Evolutionary conservation across 2,113 vertebrate species (phyloP), one percentile per base, ranked within the genome.

Genomic region (Edolisoma coerulescens): DNA sequence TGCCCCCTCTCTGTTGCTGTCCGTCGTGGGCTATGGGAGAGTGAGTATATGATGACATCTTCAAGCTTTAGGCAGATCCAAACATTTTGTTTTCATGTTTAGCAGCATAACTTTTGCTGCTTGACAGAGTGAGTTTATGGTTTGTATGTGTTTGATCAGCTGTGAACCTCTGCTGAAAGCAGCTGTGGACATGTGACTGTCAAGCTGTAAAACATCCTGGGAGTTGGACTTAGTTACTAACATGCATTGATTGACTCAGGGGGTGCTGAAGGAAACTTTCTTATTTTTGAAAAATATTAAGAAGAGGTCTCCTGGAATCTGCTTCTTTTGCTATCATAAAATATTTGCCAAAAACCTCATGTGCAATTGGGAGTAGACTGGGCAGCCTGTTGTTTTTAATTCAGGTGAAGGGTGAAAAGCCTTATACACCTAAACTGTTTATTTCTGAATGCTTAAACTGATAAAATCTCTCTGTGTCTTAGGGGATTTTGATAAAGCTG

Each of bases 1-100:
- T 99, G 56, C 99, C 99, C 11, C 99, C 99, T 52, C 97, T 99
- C 7, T 99, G 99, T 93, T 99, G 99, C 95, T 99, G 99, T 96
- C 99, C 99, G 0, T 98, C 99, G 0, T 99, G 99, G 99, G 98
- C 99, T 49, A 99, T 99, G 99, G 99, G 99, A 98, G 99, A 99
- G 99, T 99, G 96, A 98, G 99, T 99, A 94, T 77, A 30, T 83
- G 60, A 54, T 45, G 23, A 11, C 56, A 52, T 63, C 50, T 83
- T 49, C 47, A 53, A 35, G 73, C 42, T 63, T 61, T 32, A 57
- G 70, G 49, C 69, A 33, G 32, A 22, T 67, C 57, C 2, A 75
- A 35, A 53, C 8, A 1, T 26, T 65, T 53, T 60, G 37, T 27
- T 84, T 64, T 69, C n/a, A 4, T 54, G 13, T 41, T 70, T 37